A percentile compares a stretch with the other conserved stretches of the same genome.
Evolutionary conservation across 2,888 invertebrate genomes (phyloP).

Genomic region (Drosophila antonietae): DNA sequence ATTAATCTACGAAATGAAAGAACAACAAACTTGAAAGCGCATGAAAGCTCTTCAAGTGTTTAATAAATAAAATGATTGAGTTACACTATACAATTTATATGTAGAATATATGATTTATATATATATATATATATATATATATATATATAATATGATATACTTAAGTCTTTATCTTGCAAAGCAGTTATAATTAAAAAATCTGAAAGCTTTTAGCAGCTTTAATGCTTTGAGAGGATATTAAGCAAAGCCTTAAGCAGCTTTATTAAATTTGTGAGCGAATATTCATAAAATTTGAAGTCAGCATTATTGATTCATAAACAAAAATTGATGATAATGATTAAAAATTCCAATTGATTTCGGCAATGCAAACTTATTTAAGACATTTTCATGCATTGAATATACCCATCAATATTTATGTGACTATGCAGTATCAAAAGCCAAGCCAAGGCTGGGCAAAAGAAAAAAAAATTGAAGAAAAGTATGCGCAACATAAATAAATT

Average conservation of each 20-base stretch:
- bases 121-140: too few relatives aligned
- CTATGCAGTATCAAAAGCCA: slow-evolving; percentile 3
- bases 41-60: slow-evolving; percentile 1
- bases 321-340: not conserved
- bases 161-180: not conserved
- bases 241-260: not conserved
- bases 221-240: not conserved
- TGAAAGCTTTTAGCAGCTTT: not conserved
- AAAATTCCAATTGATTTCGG: not conserved
- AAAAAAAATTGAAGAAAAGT: slow-evolving; percentile 20
- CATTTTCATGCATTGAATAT: slow-evolving; percentile 1
- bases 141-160: not conserved
- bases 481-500: slow-evolving; percentile 67
- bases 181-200: not conserved
- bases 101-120: not conserved
- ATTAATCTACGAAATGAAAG: slow-evolving; percentile 3
- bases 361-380: not conserved
- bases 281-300: not conserved
- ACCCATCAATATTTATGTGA: slow-evolving; percentile 3
- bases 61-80: not conserved
- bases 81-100: not conserved
- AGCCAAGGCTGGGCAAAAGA: not conserved
- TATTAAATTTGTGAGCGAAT: not conserved
- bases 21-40: slow-evolving; percentile 5
- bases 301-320: not conserved